phyloP scores from a whole-genome alignment of 2,113 vertebrate species.

The Syngnathus typhle region DNA sequence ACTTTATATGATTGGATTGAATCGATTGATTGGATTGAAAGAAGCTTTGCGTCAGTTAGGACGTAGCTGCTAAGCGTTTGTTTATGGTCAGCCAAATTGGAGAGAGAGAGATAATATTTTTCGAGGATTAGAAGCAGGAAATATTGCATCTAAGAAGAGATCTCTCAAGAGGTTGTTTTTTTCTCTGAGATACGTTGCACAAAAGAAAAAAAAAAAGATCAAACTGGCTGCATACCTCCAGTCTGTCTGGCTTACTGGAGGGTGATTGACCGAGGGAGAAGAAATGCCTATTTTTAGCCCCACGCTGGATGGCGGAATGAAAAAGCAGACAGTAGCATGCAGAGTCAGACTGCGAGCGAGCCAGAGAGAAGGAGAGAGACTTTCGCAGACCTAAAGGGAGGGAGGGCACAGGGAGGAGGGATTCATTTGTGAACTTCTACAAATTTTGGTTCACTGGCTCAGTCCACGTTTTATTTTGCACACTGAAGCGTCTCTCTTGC shows the following conservation, averaged over 20 bases:
- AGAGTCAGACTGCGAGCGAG: slow-evolving; percentile 6
- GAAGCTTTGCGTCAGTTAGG: slow-evolving; percentile 8
- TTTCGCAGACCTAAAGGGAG: background rate
- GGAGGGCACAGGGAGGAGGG: slow-evolving; percentile 49
- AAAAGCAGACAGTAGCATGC: slow-evolving; percentile 53
- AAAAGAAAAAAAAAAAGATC: slow-evolving; percentile 29
- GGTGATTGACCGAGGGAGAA: slow-evolving; percentile 44
- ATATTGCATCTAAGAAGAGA: slow-evolving; percentile 1
- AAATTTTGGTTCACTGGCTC: slow-evolving; percentile 40
- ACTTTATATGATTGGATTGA: too few species aligned
- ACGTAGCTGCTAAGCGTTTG: slow-evolving; percentile 40
- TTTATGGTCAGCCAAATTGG: slow-evolving; percentile 47
- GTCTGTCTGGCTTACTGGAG: slow-evolving; percentile 27
- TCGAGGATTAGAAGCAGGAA: slow-evolving; percentile 58
- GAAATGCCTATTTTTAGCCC: slow-evolving; percentile 59
- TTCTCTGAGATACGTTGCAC: background rate
- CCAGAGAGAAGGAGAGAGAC: slow-evolving; percentile 1
- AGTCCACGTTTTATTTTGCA: slow-evolving; percentile 7
- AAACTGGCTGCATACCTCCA: slow-evolving; percentile 22
- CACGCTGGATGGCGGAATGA: slow-evolving; percentile 48
- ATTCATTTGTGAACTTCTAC: slow-evolving; percentile 53
- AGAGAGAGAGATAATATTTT: slow-evolving; percentile 61
- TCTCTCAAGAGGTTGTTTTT: too few species aligned
- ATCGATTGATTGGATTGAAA: background rate
- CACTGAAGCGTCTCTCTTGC: slow-evolving; percentile 11